Conservation (phyloP, 2,888 invertebrate species). For the Drosophila paramelanica region DNA sequence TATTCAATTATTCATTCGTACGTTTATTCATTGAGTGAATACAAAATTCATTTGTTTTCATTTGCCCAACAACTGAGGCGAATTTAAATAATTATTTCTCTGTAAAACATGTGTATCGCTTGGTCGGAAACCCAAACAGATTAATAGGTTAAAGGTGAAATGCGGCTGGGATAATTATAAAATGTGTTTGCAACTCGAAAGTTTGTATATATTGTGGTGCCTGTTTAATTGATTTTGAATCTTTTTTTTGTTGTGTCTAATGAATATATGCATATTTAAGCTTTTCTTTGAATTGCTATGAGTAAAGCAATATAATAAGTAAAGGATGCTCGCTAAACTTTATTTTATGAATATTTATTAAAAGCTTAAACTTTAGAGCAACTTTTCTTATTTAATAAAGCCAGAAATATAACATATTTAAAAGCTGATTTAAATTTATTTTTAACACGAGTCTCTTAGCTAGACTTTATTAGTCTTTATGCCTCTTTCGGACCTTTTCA, state of each 20-base stretch:
- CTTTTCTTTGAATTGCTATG: background rate
- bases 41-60: constrained; percentile 59
- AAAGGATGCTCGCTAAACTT: background rate
- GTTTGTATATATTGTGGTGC: background rate
- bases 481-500: background rate
- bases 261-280: background rate
- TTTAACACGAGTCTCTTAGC: too few species aligned
- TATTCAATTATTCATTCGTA: constrained; percentile 62
- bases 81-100: constrained; percentile 34
- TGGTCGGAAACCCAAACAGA: constrained; percentile 29
- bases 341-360: background rate
- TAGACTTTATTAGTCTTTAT: too few species aligned
- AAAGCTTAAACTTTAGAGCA: too few species aligned
- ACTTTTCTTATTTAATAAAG: too few species aligned
- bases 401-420: too few species aligned
- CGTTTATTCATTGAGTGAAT: constrained; percentile 22
- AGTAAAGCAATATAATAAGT: background rate
- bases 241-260: background rate
- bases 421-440: background rate
- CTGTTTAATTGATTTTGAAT: constrained; percentile 2
- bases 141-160: constrained; percentile 39
- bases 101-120: constrained; percentile 7
- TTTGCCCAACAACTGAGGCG: constrained; percentile 33
- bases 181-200: background rate
- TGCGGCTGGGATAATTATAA: constrained; percentile 4